Conservation (phyloP, 2,888 invertebrate species). For the Incurvaria masculella region DNA sequence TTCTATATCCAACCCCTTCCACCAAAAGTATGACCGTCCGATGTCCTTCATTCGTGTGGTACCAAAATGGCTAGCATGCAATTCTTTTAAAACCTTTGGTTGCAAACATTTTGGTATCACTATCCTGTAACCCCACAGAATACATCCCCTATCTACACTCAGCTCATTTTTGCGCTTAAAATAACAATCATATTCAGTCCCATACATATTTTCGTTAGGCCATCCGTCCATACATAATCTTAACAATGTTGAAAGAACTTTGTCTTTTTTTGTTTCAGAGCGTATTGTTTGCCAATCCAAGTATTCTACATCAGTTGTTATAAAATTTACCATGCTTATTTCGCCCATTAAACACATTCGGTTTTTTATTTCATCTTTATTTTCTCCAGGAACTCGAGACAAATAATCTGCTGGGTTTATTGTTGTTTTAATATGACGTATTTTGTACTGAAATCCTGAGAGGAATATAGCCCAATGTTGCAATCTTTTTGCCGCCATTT, state of each 20-base stretch:
- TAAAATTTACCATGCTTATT: slow-evolving; percentile 2
- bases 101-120: slow-evolving; percentile 6
- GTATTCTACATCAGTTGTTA: not conserved
- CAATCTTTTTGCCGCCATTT: slow-evolving; percentile 21
- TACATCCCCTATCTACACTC: slow-evolving; percentile 5
- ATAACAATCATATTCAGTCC: not conserved
- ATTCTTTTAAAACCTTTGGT: slow-evolving; percentile 4
- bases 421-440: slow-evolving; percentile 12
- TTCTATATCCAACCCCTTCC: slow-evolving; percentile 7
- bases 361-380: no score
- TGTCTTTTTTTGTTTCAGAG: slow-evolving; percentile 9
- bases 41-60: slow-evolving; percentile 10
- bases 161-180: slow-evolving; percentile 1
- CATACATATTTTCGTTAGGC: slow-evolving; percentile 7
- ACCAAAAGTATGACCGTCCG: slow-evolving; percentile 12
- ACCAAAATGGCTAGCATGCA: slow-evolving; percentile 11
- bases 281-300: slow-evolving; percentile 10
- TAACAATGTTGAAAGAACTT: slow-evolving; percentile 2
- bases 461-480: slow-evolving; percentile 20
- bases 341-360: not conserved
- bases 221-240: slow-evolving; percentile 7
- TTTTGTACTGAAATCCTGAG: slow-evolving; percentile 13
- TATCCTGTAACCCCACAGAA: slow-evolving; percentile 10
- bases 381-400: slow-evolving; percentile 6
- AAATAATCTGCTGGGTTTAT: slow-evolving; percentile 16